Percentiles rank a stretch among this genome's conserved stretches.
These are phyloP conservation scores for Drosophila siamana DNA, from an alignment of 2,888 invertebrate species.

Conservation along the genomic window DNA sequence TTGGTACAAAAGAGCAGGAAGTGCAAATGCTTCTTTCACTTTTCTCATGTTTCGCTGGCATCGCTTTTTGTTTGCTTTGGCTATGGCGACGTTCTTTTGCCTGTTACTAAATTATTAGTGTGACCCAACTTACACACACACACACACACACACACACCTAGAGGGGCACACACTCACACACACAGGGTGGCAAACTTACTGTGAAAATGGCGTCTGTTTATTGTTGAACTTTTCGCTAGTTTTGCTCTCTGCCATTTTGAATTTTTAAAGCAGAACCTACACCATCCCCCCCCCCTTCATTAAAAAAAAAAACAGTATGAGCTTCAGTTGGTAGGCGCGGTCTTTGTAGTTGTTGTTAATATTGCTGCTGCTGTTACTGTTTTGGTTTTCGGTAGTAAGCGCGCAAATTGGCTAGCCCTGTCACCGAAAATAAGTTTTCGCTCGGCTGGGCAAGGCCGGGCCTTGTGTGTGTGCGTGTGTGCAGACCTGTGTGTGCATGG, in stretches of 20 bases:
- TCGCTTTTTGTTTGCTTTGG: conserved; percentile 44
- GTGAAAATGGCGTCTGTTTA: conserved; percentile 57
- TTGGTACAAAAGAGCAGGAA: conserved; percentile 68
- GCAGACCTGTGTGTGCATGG: conserved; percentile 35
- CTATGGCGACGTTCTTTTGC: conserved; percentile 62
- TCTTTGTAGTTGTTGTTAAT: conserved; percentile 29
- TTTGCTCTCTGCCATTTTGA: conserved; percentile 68
- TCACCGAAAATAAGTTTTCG: conserved; percentile 66
- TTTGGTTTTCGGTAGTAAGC: conserved; percentile 62
- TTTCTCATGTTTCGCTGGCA: conserved; percentile 43
- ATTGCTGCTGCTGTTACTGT: not conserved
- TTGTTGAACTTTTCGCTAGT: conserved; percentile 64
- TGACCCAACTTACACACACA: conserved; percentile 54
- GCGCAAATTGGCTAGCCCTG: conserved; percentile 75
- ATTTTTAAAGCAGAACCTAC: conserved; percentile 74
- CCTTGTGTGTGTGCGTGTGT: conserved; percentile 10
- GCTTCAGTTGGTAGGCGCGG: conserved; percentile 40
- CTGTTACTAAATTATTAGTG: conserved; percentile 79
- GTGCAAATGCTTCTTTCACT: conserved; percentile 78
- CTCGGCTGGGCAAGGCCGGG: conserved; percentile 37
- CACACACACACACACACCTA: conserved; percentile 15
- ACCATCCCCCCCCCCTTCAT: no score
- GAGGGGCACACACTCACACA: not conserved
- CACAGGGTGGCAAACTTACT: conserved; percentile 7
- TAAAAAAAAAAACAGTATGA: not conserved